Evolutionary conservation across 1,140 invertebrate genomes (phyloP), one percentile per base, ranked within the genome.

Genomic region (Solenopsis invicta): DNA sequence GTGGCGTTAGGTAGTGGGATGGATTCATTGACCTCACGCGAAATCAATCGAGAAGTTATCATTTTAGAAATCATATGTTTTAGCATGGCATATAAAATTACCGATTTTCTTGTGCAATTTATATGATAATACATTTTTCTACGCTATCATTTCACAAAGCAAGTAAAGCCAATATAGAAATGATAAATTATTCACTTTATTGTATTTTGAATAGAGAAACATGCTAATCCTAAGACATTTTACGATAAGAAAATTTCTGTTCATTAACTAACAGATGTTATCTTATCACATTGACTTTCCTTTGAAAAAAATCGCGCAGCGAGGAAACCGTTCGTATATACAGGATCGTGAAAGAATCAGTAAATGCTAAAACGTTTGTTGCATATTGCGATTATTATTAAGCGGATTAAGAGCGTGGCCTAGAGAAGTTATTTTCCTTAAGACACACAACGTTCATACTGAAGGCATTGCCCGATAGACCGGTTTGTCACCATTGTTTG

Each of bases 1-100:
- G n/a, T 41, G 37, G 9, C 16, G 54, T 41, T 64, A 64, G 71
- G 52, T 66, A 84, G 88, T 86, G 74, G 67, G 13, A 80, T 41
- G 67, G 77, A 90, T 90, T 87, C 89, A 81, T 89, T 90, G 88
- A 90, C 88, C 89, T 87, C 86, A 74, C 24, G 86, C 78, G 69
- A 89, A 90, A 90, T 89, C 88, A 80, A 89, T 90, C 75, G 52
- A 21, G 48, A 74, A 80, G 80, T 90, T 90, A 89, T 90, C 77
- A 75, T 72, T 71, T 37, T 37, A 74, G 71, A 81, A 56, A 24
- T 12, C 34, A 67, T 37, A 37, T 52, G 48, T 52, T 37, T 50
- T 45, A 77, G 48, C 64, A 24, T 52, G 87, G 24, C 9, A 16
- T 24, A 50, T 72, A 4, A 71, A 77, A 29, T 72, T 77, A 16